These are phyloP conservation scores for Ectemnius cavifrons DNA, from an alignment of 2,888 invertebrate genomes.

Conservation along the genomic window DNA sequence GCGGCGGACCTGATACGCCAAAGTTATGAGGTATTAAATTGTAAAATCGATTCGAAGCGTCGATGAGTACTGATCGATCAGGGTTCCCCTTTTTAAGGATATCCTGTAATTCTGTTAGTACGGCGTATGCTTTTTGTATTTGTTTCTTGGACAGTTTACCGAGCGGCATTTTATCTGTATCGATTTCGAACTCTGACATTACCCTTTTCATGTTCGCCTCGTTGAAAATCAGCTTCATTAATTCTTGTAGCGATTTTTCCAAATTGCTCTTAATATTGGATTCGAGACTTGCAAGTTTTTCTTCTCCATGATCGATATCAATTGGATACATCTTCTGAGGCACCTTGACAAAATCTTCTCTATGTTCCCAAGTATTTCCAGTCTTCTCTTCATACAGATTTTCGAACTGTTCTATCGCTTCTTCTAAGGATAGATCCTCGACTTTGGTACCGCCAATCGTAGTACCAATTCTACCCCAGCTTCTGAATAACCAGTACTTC, in stretches of 20 bases:
- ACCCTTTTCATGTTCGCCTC: slow-evolving; percentile 94
- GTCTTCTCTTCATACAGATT: slow-evolving; percentile 86
- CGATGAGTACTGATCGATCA: slow-evolving; percentile 82
- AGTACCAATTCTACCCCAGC: slow-evolving; percentile 99
- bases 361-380: slow-evolving; percentile 87
- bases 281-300: slow-evolving; percentile 77
- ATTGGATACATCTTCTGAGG: slow-evolving; percentile 90
- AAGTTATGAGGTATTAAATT: slow-evolving; percentile 97
- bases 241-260: slow-evolving; percentile 86
- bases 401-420: slow-evolving; percentile 84
- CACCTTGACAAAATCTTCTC: slow-evolving; percentile 84
- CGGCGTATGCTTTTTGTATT: slow-evolving; percentile 90
- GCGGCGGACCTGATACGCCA: slow-evolving; percentile 89
- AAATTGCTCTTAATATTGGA: slow-evolving; percentile 85
- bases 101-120: slow-evolving; percentile 86
- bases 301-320: slow-evolving; percentile 92
- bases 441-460: slow-evolving; percentile 89
- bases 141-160: slow-evolving; percentile 96
- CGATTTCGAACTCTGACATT: slow-evolving; percentile 97
- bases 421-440: slow-evolving; percentile 79
- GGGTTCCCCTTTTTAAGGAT: slow-evolving; percentile 80
- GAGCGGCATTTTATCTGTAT: slow-evolving; percentile 98
- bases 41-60: slow-evolving; percentile 95
- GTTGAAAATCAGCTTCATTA: slow-evolving; percentile 94
- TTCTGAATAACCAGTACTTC: slow-evolving; percentile 89